Base-by-base conservation (phyloP, 2,113 vertebrate genomes). In the Dicrurus megarhynchus region DNA sequence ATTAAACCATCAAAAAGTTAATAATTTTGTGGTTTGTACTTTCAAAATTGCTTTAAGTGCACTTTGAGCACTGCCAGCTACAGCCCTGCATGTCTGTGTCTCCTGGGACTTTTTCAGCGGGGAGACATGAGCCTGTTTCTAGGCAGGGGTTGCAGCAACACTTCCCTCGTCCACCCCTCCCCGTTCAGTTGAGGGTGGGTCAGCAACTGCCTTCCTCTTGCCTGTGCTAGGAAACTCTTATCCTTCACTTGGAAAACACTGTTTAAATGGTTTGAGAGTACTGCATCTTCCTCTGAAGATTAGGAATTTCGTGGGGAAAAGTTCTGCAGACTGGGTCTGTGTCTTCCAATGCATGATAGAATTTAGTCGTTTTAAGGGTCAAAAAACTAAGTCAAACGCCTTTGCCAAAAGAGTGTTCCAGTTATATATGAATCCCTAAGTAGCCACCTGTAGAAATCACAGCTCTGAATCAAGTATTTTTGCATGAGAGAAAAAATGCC, bases 141-240 rank as follows among this genome's bases (percentile, higher is more conserved):
- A 64, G 68, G 63, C 52, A 64, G 33, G 80, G 56, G 73, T 53
- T 92, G 86, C 91, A 95, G 88, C 93, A 94, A 53, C 18, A 75
- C 69, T 88, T 95, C 65, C 73, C 83, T 64, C 47, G 88, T 68
- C 60, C 59, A 79, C 68, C 64, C 90, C 88, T 96, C 90, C 85
- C 69, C 10, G 57, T 78, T 87, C 88, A 79, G 80, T 57, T 93
- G 69, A 96, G 83, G 92, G 90, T 94, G 90, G 86, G 65, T 84
- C 80, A 49, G 69, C 71, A 96, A 95, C 92, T 90, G 93, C 46
- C 46, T 84, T 91, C 49, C 49, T 89, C 73, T 46, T 69, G 49
- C 55, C 89, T 75, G 5, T 4, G 33, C 53, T 47, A 33, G 64
- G 60, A 78, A 85, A 88, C 47, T 39, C 23, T 77, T 46, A 64